Conservation (phyloP, 1,140 invertebrate genomes). For the Cecropterus lyciades region DNA sequence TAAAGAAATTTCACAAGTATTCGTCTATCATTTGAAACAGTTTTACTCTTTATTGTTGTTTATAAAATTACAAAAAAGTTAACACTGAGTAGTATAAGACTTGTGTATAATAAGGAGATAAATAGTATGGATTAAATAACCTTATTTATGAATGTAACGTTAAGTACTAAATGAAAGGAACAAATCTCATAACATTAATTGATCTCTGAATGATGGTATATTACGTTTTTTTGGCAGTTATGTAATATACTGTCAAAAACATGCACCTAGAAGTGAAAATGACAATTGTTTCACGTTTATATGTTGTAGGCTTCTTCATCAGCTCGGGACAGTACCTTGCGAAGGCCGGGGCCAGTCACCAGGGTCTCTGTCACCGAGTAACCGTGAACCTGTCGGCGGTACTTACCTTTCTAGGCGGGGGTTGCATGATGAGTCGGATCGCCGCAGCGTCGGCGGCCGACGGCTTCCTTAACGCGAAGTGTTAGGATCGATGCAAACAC, state of each 20-base stretch:
- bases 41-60: neutral
- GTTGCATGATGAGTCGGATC: slow-evolving; percentile 87
- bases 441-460: slow-evolving; percentile 56
- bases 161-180: neutral
- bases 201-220: neutral
- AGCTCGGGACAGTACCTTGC: neutral
- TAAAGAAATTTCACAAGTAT: slow-evolving; percentile 1
- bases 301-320: slow-evolving; percentile 4
- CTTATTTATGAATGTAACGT: neutral
- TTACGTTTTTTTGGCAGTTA: slow-evolving; percentile 12
- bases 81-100: neutral
- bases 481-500: slow-evolving; percentile 65
- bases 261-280: slow-evolving; percentile 10
- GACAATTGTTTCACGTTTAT: slow-evolving; percentile 25
- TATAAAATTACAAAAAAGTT: neutral
- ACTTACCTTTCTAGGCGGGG: slow-evolving; percentile 90
- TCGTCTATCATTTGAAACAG: neutral
- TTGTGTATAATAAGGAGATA: neutral
- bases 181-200: neutral
- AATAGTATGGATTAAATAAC: neutral
- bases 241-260: slow-evolving; percentile 32
- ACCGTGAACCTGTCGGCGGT: slow-evolving; percentile 16
- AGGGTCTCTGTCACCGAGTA: neutral
- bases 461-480: slow-evolving; percentile 44
- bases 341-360: neutral